A percentile compares a stretch with the other conserved stretches of the same genome.
These are phyloP conservation scores for Coelinius sp. DNA, from an alignment of 2,888 invertebrate species.

Conservation along the genomic window DNA sequence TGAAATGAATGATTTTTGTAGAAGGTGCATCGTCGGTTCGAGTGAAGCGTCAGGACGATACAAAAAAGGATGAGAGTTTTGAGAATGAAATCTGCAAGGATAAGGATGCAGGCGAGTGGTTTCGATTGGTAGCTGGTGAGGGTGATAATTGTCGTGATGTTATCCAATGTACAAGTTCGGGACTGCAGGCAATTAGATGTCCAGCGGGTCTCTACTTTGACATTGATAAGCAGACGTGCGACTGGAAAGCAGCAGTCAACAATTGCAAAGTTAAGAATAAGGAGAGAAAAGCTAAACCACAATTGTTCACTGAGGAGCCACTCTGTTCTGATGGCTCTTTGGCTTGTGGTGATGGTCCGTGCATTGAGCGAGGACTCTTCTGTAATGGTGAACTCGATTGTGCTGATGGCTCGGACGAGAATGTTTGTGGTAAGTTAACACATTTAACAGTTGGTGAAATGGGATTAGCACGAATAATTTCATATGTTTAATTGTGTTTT, in stretches of 20 bases:
- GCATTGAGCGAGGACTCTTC: slow-evolving; percentile 91
- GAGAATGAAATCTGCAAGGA: slow-evolving; percentile 93
- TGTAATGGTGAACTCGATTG: slow-evolving; percentile 95
- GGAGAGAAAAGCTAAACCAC: slow-evolving; percentile 88
- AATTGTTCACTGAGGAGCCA: slow-evolving; percentile 91
- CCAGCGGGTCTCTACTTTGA: slow-evolving; percentile 94
- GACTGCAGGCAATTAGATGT: slow-evolving; percentile 92
- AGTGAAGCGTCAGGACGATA: slow-evolving; percentile 79
- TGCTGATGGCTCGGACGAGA: slow-evolving; percentile 90
- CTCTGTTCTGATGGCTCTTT: slow-evolving; percentile 89
- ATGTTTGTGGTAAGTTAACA: slow-evolving; percentile 83
- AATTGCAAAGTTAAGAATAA: slow-evolving; percentile 93
- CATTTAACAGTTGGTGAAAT: not conserved
- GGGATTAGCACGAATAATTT: not conserved
- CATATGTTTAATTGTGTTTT: not conserved
- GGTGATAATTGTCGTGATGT: slow-evolving; percentile 95
- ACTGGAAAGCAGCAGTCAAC: slow-evolving; percentile 94
- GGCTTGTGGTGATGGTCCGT: slow-evolving; percentile 89
- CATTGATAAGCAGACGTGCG: slow-evolving; percentile 95
- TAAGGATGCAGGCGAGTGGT: slow-evolving; percentile 96
- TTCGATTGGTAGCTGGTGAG: slow-evolving; percentile 89
- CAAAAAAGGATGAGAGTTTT: slow-evolving; percentile 89
- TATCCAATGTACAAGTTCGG: slow-evolving; percentile 94
- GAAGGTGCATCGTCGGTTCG: slow-evolving; percentile 72
- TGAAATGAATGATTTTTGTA: not conserved